Base-by-base conservation (phyloP, 2,113 vertebrate genomes). In the Condylura cristata region DNA sequence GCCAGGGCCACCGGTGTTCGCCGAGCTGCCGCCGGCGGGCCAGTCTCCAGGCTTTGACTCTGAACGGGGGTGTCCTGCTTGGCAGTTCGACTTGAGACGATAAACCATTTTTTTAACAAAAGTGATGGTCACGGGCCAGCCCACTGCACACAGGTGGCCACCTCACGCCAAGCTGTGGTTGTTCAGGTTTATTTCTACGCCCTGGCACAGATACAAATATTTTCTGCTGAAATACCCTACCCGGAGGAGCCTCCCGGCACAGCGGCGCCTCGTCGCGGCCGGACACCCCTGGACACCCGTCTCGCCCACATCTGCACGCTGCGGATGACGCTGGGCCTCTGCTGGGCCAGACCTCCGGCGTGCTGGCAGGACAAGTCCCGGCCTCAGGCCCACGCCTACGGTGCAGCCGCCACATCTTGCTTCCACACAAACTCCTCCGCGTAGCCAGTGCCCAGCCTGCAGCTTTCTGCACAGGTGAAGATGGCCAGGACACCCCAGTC, bases 351-450 rank as follows among this genome's bases (percentile, higher is more conserved):
- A 51, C 48, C 48, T 51, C 48, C 48, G 17, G 48, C 14, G 48
- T 51, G 14, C 48, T 51, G 14, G 3, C 48, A 17, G 48, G 16
- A 51, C 48, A 79, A 80, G 32, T 63, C 39, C 71, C 84, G 56
- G 81, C 74, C 46, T 11, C 70, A 56, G 61, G 85, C 58, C 2
- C 30, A 30, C 39, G 48, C 26, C 90, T 96, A 96, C 80, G 94
- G 70, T 84, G 95, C 94, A 20, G 97, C 97, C 91, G 97, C 79
- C 74, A 99, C 96, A 96, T 99, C 99, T 83, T 99, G 99, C 92
- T 99, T 99, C 99, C 99, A 99, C 58, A 99, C 97, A 96, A 99
- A 99, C 90, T 99, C 99, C 0, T 98, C 96, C 32, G 93, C 94
- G 93, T 99, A 99, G 60, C 98, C 80, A 0, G 88, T 94, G 34